Base-by-base conservation (phyloP, 2,888 invertebrate genomes). In the Pogonocherus hispidulus region DNA sequence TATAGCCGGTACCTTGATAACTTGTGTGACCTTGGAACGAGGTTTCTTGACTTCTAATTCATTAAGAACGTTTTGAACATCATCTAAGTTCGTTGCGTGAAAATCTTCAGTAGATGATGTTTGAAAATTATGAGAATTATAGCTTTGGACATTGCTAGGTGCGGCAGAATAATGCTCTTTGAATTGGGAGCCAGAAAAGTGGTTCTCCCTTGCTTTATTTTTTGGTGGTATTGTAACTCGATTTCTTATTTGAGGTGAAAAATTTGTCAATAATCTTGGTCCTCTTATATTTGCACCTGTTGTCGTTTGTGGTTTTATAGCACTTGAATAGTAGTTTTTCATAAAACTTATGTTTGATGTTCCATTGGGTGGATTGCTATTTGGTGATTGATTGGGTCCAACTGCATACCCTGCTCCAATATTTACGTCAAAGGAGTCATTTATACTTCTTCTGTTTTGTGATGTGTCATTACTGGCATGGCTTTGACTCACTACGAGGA, bases 1-100 rank as follows among this genome's bases (percentile, higher is more conserved):
- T 5, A 79, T 72, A 0, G 80, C 80, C 6, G 80, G 80, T 6
- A 79, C 79, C 71, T 78, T 78, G 1, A 80, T 69, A 9, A 80
- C 76, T 69, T 78, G 78, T 6, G 76, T 66, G 14, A 78, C 71
- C 56, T 71, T 74, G 1, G 74, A 70, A 20, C 67, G 65, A 8
- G 63, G 66, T 16, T 66, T 52, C 9, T 55, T 60, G 9, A 47
- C 23, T 18, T 69, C 71, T 9, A 74, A 41, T 8, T 67, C 67
- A 23, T 44, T 66, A 6, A 74, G 55, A 18, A 74, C 63, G 3
- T 71, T 67, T 23, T 74, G 70, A 16, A 74, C 63, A 11, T 74
- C 69, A 11, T 47, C 46, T 41, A 74, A 63, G 35, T 37, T 68
- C 20, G 67, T 56, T 41, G 27, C 16, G 1, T 14, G n/a, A 14